phyloP scores from a whole-genome alignment of 1,140 invertebrate species.

The Nymphalis io region DNA sequence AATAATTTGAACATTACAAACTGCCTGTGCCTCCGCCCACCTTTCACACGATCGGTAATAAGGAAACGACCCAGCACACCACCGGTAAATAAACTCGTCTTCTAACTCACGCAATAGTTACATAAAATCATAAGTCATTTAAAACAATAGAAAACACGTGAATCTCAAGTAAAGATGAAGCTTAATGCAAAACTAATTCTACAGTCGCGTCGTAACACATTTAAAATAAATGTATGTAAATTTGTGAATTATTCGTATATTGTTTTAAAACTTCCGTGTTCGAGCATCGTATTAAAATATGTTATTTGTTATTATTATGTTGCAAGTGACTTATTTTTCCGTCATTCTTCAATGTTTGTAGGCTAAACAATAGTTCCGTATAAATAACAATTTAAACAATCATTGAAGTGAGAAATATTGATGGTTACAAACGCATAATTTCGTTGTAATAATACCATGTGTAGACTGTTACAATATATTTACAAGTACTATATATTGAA shows the following conservation, averaged over 20 bases:
- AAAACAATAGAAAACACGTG: constrained; percentile 36
- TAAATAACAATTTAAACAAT: constrained; percentile 17
- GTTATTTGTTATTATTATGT: not conserved
- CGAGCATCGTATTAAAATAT: not conserved
- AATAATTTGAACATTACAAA: constrained; percentile 7
- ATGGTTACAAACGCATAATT: constrained; percentile 30
- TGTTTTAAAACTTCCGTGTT: not conserved
- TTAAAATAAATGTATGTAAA: not conserved
- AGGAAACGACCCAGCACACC: constrained; percentile 1
- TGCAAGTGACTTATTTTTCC: not conserved
- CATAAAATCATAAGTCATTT: constrained; percentile 38
- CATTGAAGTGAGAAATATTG: constrained; percentile 20
- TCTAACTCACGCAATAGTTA: constrained; percentile 21
- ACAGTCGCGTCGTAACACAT: not conserved
- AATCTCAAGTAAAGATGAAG: not conserved
- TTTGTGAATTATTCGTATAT: constrained; percentile 8
- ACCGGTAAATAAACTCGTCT: not conserved
- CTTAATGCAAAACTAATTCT: constrained; percentile 1
- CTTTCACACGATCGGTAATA: constrained; percentile 8
- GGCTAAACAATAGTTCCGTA: not conserved
- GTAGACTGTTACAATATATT: constrained; percentile 10
- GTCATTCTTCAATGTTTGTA: not conserved
- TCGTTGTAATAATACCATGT: constrained; percentile 17
- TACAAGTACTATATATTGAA: constrained; percentile 20
- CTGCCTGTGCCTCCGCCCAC: not conserved